Evolutionary conservation across 2,113 vertebrate species (phyloP), one percentile per base, ranked within the genome.

Genomic region (Pterophyllum scalare): DNA sequence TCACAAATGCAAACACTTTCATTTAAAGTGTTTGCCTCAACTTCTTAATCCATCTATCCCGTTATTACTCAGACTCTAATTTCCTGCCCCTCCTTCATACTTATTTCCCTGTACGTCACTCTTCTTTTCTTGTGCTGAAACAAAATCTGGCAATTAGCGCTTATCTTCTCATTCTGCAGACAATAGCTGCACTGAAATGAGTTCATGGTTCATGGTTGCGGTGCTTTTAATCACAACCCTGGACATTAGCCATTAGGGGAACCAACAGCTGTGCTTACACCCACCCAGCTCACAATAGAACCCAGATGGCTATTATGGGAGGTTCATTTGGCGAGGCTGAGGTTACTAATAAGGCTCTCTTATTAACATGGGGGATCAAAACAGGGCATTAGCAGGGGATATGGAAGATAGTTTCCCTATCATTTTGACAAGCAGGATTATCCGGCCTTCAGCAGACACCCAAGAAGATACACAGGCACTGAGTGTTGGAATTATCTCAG

Each of bases 191-290:
- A 49, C 60, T 46, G 79, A 85, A 91, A 93, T 87, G 80, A 85
- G 91, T 89, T 91, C 88, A 90, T 85, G 90, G 89, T 88, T 91
- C 87, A 88, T 70, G 84, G 85, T 75, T 6, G 31, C 79, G 5
- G 65, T 65, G 75, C 77, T 91, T 92, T 90, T 93, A 94, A 94
- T 94, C 91, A 94, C 90, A 91, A 67, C 86, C 84, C 77, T 9
- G 89, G 79, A 88, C 85, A 85, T 85, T 84, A 86, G 87, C 88
- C 87, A 91, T 91, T 89, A 87, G 75, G 40, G 70, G 75, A 88
- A 31, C 62, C 75, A 80, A 82, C 82, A 84, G 84, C 86, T 85
- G 89, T 56, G 82, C 86, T 87, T 77, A 85, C 86, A 80, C 77
- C 82, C 86, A 58, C 70, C 80, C 33, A 54, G 65, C 82, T 78